These are phyloP conservation scores for Rhaphigaster nebulosa DNA, from an alignment of 2,888 invertebrate genomes.

Conservation along the genomic window DNA sequence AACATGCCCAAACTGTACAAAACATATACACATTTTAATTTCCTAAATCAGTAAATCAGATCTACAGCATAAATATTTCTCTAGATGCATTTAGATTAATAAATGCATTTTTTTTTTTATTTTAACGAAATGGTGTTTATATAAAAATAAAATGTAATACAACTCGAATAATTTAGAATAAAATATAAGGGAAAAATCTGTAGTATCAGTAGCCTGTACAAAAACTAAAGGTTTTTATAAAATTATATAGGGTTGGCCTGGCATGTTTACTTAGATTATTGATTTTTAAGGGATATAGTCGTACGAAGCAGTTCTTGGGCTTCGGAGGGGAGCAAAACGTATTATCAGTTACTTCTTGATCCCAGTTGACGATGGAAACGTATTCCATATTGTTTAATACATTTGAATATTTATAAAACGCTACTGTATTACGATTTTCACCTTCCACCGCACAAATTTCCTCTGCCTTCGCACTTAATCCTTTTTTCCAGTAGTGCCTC, in stretches of 20 bases:
- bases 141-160: too few species aligned
- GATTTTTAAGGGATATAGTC: constrained; percentile 23
- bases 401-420: not conserved
- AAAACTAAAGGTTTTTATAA: not conserved
- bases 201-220: not conserved
- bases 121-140: too few species aligned
- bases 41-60: too few species aligned
- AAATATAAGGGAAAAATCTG: not conserved
- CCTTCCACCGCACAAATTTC: too few species aligned
- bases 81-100: too few species aligned
- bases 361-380: not conserved
- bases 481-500: too few species aligned
- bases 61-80: too few species aligned
- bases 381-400: not conserved
- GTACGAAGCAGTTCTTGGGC: not conserved
- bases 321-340: not conserved
- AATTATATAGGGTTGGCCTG: not conserved
- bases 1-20: too few species aligned
- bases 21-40: too few species aligned
- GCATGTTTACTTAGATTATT: constrained; percentile 26
- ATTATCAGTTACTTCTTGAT: not conserved
- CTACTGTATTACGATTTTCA: too few species aligned
- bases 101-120: too few species aligned
- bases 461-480: too few species aligned
- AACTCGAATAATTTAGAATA: not conserved